Evolutionary conservation across 2,797 vertebrate genomes (phyloP), one percentile per base, ranked within the genome.

Genomic region (Takifugu ocellatus): DNA sequence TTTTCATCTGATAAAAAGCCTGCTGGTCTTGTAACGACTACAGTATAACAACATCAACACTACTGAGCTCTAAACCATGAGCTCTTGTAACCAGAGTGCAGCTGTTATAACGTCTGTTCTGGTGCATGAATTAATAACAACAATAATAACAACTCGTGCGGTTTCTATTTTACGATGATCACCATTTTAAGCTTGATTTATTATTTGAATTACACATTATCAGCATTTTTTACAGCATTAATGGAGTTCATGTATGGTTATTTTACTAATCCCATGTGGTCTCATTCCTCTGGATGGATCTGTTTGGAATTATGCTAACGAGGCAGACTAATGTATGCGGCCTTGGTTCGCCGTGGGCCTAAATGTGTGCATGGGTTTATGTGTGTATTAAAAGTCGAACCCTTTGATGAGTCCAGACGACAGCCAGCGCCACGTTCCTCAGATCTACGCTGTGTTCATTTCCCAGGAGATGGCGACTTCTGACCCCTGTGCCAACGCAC

Each of bases 401-500:
- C 53, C 79, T 81, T 82, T 77, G 60, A 75, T 72, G 69, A 72
- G 62, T 78, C 66, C 56, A 73, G 64, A 79, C 51, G 0, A 51
- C 50, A 52, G 44, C 56, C 54, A 66, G 67, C 64, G 44, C 59
- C 66, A 56, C 46, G 74, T 79, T 77, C 80, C 70, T 85, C 74
- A 82, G 65, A 82, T 75, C 70, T 65, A 66, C 64, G 74, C 76
- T 84, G 54, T 81, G 59, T 68, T 81, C 80, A 59, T 82, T 84
- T 81, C 81, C 74, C 66, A 90, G 88, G 88, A 88, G 73, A 85
- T 84, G 84, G 84, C 75, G 50, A 84, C 78, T 81, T 82, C 86
- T 76, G 86, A 89, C 78, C 86, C 87, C 26, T 89, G 87, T 69
- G 79, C 75, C 68, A 91, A 90, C 33, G 86, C 87, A 33, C 85